Conservation (phyloP, 2,113 vertebrate genomes). For the Elephantulus edwardii region DNA sequence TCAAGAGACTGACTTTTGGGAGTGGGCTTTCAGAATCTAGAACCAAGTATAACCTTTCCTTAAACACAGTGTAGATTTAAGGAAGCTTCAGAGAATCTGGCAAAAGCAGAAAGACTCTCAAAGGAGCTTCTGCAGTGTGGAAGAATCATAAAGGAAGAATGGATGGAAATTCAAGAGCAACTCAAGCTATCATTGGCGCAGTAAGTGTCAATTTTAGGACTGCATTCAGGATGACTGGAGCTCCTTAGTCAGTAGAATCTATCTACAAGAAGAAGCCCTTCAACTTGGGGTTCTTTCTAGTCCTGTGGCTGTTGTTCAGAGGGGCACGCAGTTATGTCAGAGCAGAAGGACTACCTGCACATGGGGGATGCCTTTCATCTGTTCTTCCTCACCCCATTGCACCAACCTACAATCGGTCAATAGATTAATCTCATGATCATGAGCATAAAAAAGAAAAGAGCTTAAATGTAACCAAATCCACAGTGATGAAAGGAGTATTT, state of each 20-base stretch:
- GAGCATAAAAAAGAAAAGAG: neutral
- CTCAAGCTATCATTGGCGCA: slow-evolving; percentile 66
- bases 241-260: neutral
- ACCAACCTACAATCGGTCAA: neutral
- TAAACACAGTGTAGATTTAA: slow-evolving; percentile 68
- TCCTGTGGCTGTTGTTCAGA: neutral
- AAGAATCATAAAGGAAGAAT: slow-evolving; percentile 68
- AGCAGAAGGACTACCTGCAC: neutral
- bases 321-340: neutral
- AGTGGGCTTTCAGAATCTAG: neutral
- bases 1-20: neutral
- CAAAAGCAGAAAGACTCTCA: slow-evolving; percentile 65
- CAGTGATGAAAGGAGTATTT: neutral
- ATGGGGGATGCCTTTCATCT: neutral
- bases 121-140: slow-evolving; percentile 65
- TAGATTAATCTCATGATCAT: neutral
- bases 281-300: accelerated
- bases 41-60: slow-evolving; percentile 48
- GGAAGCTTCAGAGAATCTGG: slow-evolving; percentile 67
- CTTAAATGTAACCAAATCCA: neutral
- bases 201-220: slow-evolving; percentile 49
- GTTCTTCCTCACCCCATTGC: too few species aligned
- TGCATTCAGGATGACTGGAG: accelerated
- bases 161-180: slow-evolving; percentile 54
- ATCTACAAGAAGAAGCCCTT: neutral